Base-by-base conservation (phyloP, 1,140 invertebrate genomes). In the Drosophila tropicalis region DNA sequence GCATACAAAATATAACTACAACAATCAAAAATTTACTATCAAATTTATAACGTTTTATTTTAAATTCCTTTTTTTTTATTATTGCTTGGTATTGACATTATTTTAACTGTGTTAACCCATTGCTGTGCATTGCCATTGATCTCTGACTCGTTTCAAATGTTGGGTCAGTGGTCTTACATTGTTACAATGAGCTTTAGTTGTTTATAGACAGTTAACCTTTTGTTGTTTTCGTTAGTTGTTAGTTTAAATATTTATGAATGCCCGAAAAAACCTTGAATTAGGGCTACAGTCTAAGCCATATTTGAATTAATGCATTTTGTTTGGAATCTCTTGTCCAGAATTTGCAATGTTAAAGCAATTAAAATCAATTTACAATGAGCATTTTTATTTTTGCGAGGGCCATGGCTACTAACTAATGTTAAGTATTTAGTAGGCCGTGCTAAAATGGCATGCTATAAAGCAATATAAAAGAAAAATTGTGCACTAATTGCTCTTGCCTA, bases 311-410 rank as follows among this genome's bases (percentile, higher is more conserved):
- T 51, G 44, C 44, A 67, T 70, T 63, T 29, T 62, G 36, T 61
- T 61, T 19, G 34, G 25, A 7, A 66, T 36, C 29, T 40, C 39
- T 47, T 76, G 56, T 74, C 60, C 40, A 67, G 63, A 57, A 85
- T 41, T 71, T 62, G 79, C 83, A 87, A 68, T 82, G 79, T 71
- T 68, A 67, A 87, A 86, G 57, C 82, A 72, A 85, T 85, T 85
- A 86, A 86, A 70, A 13, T 62, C 29, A 22, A 65, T 70, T 75
- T 71, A 67, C 54, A 63, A 17, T 17, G 12, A 22, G 19, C 36
- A 29, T 29, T 29, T 29, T 29, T 67, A 22, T 54, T 47, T 32
- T 7, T 15, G 29, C 6, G 29, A 70, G 62, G 75, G 70, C 70
- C 74, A 41, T 58, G 41, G 54, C 66, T 39, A 36, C 51, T 40